phyloP scores from a whole-genome alignment of 2,888 invertebrate genomes.

The Bombylius discolor region DNA sequence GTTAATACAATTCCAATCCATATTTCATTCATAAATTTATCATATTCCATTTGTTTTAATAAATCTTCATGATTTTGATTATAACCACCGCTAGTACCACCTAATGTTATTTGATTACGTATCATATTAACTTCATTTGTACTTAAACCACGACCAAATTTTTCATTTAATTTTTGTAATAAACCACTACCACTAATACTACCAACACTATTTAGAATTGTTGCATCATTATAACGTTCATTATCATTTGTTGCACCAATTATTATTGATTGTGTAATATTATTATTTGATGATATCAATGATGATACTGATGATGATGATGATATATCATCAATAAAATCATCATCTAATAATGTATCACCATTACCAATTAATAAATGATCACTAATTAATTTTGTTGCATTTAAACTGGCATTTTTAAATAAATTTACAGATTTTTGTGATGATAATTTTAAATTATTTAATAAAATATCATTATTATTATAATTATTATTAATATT shows the following conservation, averaged over 20 bases:
- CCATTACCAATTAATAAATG: neutral
- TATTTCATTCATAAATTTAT: slow-evolving; percentile 47
- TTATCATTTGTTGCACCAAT: neutral
- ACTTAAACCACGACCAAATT: slow-evolving; percentile 23
- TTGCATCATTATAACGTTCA: neutral
- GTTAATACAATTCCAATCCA: slow-evolving; percentile 51
- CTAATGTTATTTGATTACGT: slow-evolving; percentile 3
- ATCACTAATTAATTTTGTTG: neutral
- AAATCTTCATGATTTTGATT: slow-evolving; percentile 17
- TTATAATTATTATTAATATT: neutral
- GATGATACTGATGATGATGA: too few species aligned
- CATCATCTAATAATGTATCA: neutral
- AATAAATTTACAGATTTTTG: too few species aligned
- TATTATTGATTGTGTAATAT: neutral
- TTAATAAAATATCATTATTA: neutral
- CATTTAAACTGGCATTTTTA: too few species aligned
- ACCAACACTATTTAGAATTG: neutral
- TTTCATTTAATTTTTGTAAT: slow-evolving; percentile 28
- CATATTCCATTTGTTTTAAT: slow-evolving; percentile 38
- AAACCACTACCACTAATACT: slow-evolving; percentile 12
- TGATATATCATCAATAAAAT: neutral
- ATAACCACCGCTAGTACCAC: slow-evolving; percentile 1
- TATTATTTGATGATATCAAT: neutral
- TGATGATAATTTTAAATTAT: too few species aligned
- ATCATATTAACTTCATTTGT: slow-evolving; percentile 16